Evolutionary conservation across 1,140 invertebrate genomes (phyloP), one percentile per base, ranked within the genome.

Genomic region (Cydia amplana): DNA sequence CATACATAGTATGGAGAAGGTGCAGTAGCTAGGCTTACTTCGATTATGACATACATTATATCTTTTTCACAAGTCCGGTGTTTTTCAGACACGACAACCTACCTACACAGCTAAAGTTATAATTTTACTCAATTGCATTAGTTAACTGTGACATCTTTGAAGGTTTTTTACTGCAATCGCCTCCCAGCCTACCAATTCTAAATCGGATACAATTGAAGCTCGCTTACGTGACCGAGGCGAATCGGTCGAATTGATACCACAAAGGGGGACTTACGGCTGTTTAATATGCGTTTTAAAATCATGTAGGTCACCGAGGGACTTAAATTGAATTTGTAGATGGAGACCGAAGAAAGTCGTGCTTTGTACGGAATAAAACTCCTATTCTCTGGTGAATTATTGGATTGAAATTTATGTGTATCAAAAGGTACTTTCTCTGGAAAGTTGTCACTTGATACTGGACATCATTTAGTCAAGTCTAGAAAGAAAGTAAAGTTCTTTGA

Each of bases 121-220:
- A n/a, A n/a, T n/a, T n/a, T n/a, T n/a, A n/a, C n/a, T n/a, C n/a
- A n/a, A n/a, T n/a, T n/a, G n/a, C n/a, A n/a, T n/a, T n/a, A n/a
- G n/a, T n/a, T n/a, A n/a, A n/a, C n/a, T n/a, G n/a, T n/a, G n/a
- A n/a, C n/a, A n/a, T n/a, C n/a, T n/a, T n/a, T n/a, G n/a, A n/a
- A n/a, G n/a, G n/a, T n/a, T n/a, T n/a, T n/a, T n/a, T n/a, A n/a
- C n/a, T 60, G 20, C 18, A 9, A 12, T 60, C 55, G 20, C 6
- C 55, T 60, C 55, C n/a, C 55, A 23, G 55, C 9, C 55, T 60
- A 60, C 7, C 55, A 2, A 60, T 77, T 78, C 79, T 87, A 85
- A 90, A 87, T 87, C 87, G 81, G 82, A 80, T 79, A 87, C 89
- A 92, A 91, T 92, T 91, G 89, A 85, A 70, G 78, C 80, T 77